Base-by-base conservation (phyloP, 1,140 invertebrate species). In the Cryptotermes secundus region DNA sequence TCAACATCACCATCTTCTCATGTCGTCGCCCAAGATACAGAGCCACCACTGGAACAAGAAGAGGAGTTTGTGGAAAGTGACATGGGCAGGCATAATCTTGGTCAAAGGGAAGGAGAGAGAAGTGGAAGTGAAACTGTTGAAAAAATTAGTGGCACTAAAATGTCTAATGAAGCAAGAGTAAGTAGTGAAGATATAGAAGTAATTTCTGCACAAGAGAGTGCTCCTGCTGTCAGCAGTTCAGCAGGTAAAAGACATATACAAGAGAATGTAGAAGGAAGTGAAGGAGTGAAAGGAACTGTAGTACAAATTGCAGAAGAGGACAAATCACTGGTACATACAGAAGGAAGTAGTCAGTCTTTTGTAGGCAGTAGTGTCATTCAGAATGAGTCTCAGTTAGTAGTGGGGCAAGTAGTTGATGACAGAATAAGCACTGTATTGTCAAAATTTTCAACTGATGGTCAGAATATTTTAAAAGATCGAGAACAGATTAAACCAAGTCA, bases 31-130 rank as follows among this genome's bases (percentile, higher is more conserved):
- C 36, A 59, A 36, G 72, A 84, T 12, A 19, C 22, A 19, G 83
- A 42, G 4, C 42, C 38, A 45, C 81, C 81, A 26, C 26, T 49
- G 22, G 81, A 49, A 31, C 53, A 45, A 34, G 19, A 24, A 53
- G 53, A 82, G 49, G 81, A 82, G 6, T 82, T 82, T 53, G 42
- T 82, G n/a, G 81, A 82, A 82, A 82, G 49, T 26, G 81, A 82
- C 22, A 16, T 82, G 53, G 53, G n/a, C 42, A 82, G n/a, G 34
- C 0, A 3, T 49, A 72, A 31, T 31, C 9, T 14, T 26, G n/a
- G 9, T 31, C 26, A 38, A 38, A 38, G 31, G n/a, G 34, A 34
- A 34, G n/a, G 38, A 82, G 81, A 82, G 19, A 49, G 7, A 38
- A 42, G 22, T 49, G 38, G 38, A n/a, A n/a, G n/a, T n/a, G n/a